Conservation (phyloP, 2,113 vertebrate species). For the Halcyon malimbica region DNA sequence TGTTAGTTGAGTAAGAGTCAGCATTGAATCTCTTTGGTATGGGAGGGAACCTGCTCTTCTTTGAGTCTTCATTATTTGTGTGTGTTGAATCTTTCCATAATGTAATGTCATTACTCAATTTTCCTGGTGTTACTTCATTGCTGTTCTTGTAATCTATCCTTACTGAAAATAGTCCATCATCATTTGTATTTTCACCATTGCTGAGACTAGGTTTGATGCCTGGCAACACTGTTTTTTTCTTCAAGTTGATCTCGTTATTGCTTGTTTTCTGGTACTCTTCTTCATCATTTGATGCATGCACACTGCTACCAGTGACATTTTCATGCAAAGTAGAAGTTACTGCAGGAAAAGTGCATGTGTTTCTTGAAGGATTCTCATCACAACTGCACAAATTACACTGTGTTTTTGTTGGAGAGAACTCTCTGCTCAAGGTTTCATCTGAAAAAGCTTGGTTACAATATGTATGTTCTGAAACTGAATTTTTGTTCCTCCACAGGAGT, state of each 20-base stretch:
- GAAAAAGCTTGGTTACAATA: slow-evolving; percentile 82
- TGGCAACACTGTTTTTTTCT: not conserved
- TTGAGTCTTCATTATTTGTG: not conserved
- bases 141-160: not conserved
- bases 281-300: not conserved
- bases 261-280: not conserved
- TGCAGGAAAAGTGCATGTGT: not conserved
- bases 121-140: not conserved
- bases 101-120: not conserved
- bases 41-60: not conserved
- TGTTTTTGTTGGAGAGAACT: accelerated
- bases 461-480: not conserved
- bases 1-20: not conserved
- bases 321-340: not conserved
- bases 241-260: no score
- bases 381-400: not conserved
- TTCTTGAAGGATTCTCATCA: not conserved
- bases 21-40: not conserved
- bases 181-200: not conserved
- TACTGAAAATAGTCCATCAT: not conserved
- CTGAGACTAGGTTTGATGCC: accelerated
- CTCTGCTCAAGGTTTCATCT: not conserved
- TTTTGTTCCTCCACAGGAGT: slow-evolving; percentile 46
- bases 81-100: not conserved
- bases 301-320: not conserved